Conservation (phyloP, 2,797 vertebrate genomes). For the Mionectes olivaceus region DNA sequence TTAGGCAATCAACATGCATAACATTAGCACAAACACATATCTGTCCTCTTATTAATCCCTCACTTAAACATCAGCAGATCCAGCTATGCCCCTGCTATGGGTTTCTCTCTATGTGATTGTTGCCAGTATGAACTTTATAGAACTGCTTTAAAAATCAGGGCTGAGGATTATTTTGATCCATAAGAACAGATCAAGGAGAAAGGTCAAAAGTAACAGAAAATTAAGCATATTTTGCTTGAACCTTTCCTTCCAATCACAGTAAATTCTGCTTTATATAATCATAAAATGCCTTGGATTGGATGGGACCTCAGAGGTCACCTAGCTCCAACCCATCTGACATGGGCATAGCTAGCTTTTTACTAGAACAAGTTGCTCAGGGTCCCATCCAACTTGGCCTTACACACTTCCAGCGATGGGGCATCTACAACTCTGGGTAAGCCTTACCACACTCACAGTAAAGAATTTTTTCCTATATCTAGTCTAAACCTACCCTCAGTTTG, state of each 20-base stretch:
- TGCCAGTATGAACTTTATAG: background rate
- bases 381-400: background rate
- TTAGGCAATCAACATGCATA: background rate
- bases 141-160: background rate
- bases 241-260: background rate
- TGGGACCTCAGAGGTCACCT: background rate
- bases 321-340: no score
- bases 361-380: accelerated
- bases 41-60: background rate
- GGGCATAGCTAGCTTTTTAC: background rate
- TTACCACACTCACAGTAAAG: background rate
- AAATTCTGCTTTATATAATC: background rate
- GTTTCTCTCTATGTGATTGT: background rate
- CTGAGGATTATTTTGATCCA: background rate
- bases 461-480: background rate
- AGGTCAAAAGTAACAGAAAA: background rate
- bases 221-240: background rate
- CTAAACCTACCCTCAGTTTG: background rate
- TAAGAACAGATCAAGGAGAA: background rate
- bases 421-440: background rate
- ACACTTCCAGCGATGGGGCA: background rate
- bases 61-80: background rate
- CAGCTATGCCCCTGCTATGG: background rate
- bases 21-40: background rate
- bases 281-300: background rate